Percentiles rank a stretch among this genome's conserved stretches.
These are phyloP conservation scores for Percina caprodes DNA, from an alignment of 2,113 vertebrate species.

Conservation along the genomic window DNA sequence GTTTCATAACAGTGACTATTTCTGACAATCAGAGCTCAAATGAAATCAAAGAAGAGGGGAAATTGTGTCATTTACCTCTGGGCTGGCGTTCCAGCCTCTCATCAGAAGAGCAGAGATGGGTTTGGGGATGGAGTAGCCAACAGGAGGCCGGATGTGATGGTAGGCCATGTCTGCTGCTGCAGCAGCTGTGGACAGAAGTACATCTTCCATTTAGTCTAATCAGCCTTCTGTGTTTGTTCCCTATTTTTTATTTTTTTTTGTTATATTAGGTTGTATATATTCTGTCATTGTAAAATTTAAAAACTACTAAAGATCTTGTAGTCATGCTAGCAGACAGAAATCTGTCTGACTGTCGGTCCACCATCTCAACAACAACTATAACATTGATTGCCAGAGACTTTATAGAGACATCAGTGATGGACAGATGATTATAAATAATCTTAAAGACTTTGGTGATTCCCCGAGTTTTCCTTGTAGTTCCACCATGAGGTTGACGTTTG, in stretches of 20 bases:
- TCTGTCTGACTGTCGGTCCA: neutral
- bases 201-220: neutral
- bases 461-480: neutral
- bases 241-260: neutral
- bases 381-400: too few species aligned
- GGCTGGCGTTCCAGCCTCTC: slow-evolving; percentile 93
- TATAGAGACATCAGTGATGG: neutral
- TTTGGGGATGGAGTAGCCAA: slow-evolving; percentile 95
- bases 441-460: neutral
- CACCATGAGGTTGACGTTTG: neutral
- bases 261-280: neutral
- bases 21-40: neutral
- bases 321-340: neutral
- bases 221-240: neutral
- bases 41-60: neutral
- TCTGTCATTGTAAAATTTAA: neutral
- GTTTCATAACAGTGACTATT: neutral
- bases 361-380: too few species aligned
- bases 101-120: slow-evolving; percentile 92
- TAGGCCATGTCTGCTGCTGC: slow-evolving; percentile 96
- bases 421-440: neutral
- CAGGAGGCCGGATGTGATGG: slow-evolving; percentile 92
- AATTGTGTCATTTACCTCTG: slow-evolving; percentile 85
- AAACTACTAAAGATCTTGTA: neutral
- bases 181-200: slow-evolving; percentile 81